Percentiles rank a stretch among this genome's conserved stretches.
phyloP scores from a whole-genome alignment of 2,797 vertebrate genomes.

The Diplodus puntazzo region DNA sequence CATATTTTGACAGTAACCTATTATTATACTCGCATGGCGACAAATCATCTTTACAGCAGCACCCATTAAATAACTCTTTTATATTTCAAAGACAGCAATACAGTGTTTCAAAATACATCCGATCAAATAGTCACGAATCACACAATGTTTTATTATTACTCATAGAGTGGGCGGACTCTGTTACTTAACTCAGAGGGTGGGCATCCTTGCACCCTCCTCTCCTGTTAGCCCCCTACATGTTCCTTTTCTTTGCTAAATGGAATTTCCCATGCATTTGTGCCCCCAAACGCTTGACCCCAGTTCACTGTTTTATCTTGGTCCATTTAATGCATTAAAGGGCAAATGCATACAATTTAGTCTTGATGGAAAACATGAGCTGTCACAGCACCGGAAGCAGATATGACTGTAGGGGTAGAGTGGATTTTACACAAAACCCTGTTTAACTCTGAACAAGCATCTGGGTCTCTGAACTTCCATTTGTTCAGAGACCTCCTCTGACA shows the following conservation, averaged over 20 bases:
- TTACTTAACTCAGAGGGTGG: slow-evolving; percentile 48
- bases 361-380: slow-evolving; percentile 64
- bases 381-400: slow-evolving; percentile 35
- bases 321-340: slow-evolving; percentile 70
- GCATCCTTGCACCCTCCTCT: slow-evolving; percentile 30
- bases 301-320: slow-evolving; percentile 61
- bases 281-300: slow-evolving; percentile 56
- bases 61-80: slow-evolving; percentile 22
- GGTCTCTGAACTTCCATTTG: slow-evolving; percentile 61
- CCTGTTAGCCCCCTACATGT: slow-evolving; percentile 24
- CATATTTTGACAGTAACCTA: background rate
- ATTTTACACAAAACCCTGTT: slow-evolving; percentile 55
- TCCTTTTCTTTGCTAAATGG: slow-evolving; percentile 51
- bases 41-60: slow-evolving; percentile 15
- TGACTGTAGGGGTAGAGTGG: slow-evolving; percentile 23
- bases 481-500: slow-evolving; percentile 58
- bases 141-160: slow-evolving; percentile 40
- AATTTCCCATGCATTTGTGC: slow-evolving; percentile 69
- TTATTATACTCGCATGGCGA: background rate
- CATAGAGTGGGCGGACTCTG: slow-evolving; percentile 57
- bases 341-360: slow-evolving; percentile 68
- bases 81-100: slow-evolving; percentile 20
- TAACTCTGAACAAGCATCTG: slow-evolving; percentile 52
- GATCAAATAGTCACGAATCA: slow-evolving; percentile 44
- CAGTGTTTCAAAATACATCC: slow-evolving; percentile 38